Base-by-base conservation (phyloP, 2,888 invertebrate genomes). In the Dasysyrphus tricinctus region DNA sequence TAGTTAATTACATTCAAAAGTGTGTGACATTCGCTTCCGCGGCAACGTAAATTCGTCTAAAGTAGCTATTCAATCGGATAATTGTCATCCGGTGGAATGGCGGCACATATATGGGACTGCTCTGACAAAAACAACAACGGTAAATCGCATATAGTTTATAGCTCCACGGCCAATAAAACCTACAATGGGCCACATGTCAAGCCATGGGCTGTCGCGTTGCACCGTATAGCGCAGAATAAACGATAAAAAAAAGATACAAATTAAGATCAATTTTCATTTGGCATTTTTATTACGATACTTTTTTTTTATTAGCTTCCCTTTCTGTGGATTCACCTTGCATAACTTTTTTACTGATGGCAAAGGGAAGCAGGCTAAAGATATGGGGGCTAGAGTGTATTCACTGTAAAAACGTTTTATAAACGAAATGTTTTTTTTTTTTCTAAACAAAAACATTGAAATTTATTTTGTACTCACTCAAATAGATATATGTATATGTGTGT, bases 1-100 rank as follows among this genome's bases (percentile, higher is more conserved):
- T 72, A 75, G 75, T 65, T 86, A 82, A 86, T 86, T 86, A 79
- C 75, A 75, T 74, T 86, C 70, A 65, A 81, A 78, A 75, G 81
- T 81, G 78, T 69, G 81, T 69, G 81, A 78, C 78, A 75, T 81
- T 75, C 61, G 74, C 74, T 82, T 86, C 86, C 82, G 86, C 34
- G 81, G 47, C 78, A 47, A 44, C 44, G 54, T 61, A 63, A 63
- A 65, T 54, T 72, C 54, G 29, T 37, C 70, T 67, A 67, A 49
- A 49, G 75, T 81, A 74, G 65, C 63, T 69, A 74, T 42, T 85
- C 63, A 74, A 65, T 80, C 77, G 80, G 70, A 61, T 81, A 81
- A 81, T 81, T 86, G 74, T 65, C 82, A 82, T 82, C 80, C 80
- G 85, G 77, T 61, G n/a, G 12, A 7, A 73, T 37, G 42, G 51